Base-by-base conservation (phyloP, 1,140 invertebrate species). In the Brachionus calyciflorus region DNA sequence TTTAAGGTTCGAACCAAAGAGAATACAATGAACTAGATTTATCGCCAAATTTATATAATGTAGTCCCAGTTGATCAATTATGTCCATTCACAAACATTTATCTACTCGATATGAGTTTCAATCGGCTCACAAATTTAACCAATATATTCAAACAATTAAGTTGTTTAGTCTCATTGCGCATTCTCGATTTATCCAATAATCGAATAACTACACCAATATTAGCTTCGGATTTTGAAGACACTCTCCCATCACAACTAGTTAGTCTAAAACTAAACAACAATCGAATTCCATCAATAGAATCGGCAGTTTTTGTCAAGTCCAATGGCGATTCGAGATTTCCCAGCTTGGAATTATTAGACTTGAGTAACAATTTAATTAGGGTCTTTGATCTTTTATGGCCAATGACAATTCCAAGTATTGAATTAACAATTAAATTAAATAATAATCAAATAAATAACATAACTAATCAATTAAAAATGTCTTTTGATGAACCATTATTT, bases 11-110 rank as follows among this genome's bases (percentile, higher is more conserved):
- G 3, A 6, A 14, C 3, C 53, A n/a, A 57, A 57, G 7, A 12
- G 53, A 57, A 17, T 57, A 57, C 19, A 57, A 57, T 17, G 53
- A 57, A 17, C 19, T 57, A 2, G 53, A 57, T 33, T 17, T 57
- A 21, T 57, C 53, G 3, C 53, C 53, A 14, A 57, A 57, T 33
- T 14, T 57, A 10, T 57, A 12, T n/a, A 33, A 4, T n/a, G 24
- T 14, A 14, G 24, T 57, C 7, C 53, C 53, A 33, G 10, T 14
- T 33, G 19, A 28, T 57, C 12, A 57, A 14, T 14, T 57, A 57
- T 57, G 53, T 21, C 53, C 12, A 17, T 57, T 57, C n/a, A 33
- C 3, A 28, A 57, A 57, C n/a, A 57, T 57, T 17, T 57, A 57
- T 57, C 10, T 57, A 5, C 53, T 57, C 24, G 53, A 57, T 57